phyloP scores from a whole-genome alignment of 2,113 vertebrate species.

The Nothobranchius furzeri region DNA sequence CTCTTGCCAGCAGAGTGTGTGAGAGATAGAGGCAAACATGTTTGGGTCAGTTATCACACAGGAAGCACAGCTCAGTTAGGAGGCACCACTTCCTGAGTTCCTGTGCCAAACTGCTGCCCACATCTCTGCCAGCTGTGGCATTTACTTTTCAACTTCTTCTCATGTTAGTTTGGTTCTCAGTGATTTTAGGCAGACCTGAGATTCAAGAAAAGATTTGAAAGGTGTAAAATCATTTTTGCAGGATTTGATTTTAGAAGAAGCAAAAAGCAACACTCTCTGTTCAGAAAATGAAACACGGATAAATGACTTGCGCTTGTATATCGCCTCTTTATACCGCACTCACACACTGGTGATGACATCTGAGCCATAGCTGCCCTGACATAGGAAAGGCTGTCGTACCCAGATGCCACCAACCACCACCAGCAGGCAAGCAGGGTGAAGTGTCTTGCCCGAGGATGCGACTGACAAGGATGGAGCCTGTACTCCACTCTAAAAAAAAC shows the following conservation, averaged over 20 bases:
- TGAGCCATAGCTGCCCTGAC: no score
- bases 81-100: conserved; percentile 70
- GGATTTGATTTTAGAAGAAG: background rate
- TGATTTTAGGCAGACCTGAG: conserved; percentile 10
- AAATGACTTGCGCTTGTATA: no score
- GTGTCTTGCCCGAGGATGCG: no score
- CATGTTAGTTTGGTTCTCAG: conserved; percentile 32
- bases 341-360: no score
- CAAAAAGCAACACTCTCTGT: background rate
- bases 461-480: no score
- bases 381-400: no score
- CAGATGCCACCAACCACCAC: no score
- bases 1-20: conserved; percentile 10
- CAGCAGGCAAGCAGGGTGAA: no score
- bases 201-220: background rate
- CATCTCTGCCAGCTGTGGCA: conserved; percentile 51
- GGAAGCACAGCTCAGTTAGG: conserved; percentile 75
- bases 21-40: conserved; percentile 41
- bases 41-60: conserved; percentile 75
- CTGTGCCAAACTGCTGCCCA: conserved; percentile 57
- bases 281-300: background rate
- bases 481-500: no score
- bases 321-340: no score
- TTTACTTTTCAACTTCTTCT: conserved; percentile 46
- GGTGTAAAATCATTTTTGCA: background rate